Evolutionary conservation across 2,888 invertebrate species (phyloP).

Genomic region (Mayetiola destructor): DNA sequence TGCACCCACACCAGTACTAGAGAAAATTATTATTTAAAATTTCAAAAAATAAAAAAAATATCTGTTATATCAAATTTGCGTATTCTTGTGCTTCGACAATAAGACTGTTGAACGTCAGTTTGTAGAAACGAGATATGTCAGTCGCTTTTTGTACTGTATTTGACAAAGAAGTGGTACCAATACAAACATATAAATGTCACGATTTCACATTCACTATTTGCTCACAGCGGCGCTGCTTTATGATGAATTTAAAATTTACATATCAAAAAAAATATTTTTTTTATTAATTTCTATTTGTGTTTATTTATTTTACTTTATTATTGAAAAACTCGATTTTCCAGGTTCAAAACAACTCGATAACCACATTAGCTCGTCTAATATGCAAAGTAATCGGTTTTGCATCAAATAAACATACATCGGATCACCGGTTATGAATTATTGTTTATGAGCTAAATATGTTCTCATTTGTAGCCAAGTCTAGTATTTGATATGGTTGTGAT

Average conservation of each 20-base stretch:
- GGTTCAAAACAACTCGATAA: neutral
- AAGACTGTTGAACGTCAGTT: neutral
- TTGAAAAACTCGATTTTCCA: neutral
- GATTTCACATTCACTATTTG: neutral
- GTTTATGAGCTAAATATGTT: neutral
- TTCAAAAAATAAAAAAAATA: neutral
- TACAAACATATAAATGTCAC: neutral
- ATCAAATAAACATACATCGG: neutral
- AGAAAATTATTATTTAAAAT: neutral
- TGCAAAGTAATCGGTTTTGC: neutral
- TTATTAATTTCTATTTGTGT: neutral
- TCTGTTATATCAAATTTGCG: neutral
- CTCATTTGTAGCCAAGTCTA: slow-evolving; percentile 3
- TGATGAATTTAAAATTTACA: neutral
- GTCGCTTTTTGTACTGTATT: neutral
- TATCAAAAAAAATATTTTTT: neutral
- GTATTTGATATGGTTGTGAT: neutral
- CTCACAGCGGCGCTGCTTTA: neutral
- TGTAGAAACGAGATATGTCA: neutral
- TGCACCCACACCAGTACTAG: neutral
- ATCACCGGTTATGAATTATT: neutral
- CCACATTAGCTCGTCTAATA: neutral
- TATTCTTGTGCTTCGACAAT: neutral
- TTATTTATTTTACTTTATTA: neutral
- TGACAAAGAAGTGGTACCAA: neutral